phyloP scores from a whole-genome alignment of 2,888 invertebrate species.

The Salticus scenicus region DNA sequence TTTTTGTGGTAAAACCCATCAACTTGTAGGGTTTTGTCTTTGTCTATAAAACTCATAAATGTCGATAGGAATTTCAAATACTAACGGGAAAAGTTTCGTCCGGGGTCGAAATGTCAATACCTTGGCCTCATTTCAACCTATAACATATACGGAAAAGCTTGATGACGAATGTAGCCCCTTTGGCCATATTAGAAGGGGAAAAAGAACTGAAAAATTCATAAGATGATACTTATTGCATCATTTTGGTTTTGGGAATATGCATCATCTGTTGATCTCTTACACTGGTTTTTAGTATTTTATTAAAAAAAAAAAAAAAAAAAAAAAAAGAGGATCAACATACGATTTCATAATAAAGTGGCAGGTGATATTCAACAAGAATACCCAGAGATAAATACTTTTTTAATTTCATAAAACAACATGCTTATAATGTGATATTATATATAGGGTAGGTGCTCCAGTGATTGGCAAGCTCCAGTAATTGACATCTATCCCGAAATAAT shows the following conservation, averaged over 20 bases:
- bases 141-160: constrained; percentile 34
- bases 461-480: too few relatives aligned
- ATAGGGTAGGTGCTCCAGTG: too few relatives aligned
- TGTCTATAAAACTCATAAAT: constrained; percentile 23
- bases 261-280: neutral
- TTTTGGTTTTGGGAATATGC: neutral
- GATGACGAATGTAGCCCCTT: constrained; percentile 34
- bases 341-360: neutral
- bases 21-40: neutral
- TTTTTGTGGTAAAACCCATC: neutral
- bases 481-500: too few relatives aligned
- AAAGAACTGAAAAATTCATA: neutral
- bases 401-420: too few relatives aligned
- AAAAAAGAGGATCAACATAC: too few relatives aligned
- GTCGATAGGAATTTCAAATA: constrained; percentile 41
- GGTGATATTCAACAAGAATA: too few relatives aligned
- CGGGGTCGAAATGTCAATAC: constrained; percentile 60
- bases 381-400: too few relatives aligned
- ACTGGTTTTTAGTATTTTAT: neutral
- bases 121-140: constrained; percentile 50
- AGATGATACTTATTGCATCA: neutral
- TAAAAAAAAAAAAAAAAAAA: too few relatives aligned
- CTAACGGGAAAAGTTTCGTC: constrained; percentile 10
- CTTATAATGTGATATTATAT: too few relatives aligned
- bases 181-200: neutral